A percentile compares a stretch with the other conserved stretches of the same genome.
phyloP scores from a whole-genome alignment of 2,888 invertebrate genomes.

The Leucophora obtusa region DNA sequence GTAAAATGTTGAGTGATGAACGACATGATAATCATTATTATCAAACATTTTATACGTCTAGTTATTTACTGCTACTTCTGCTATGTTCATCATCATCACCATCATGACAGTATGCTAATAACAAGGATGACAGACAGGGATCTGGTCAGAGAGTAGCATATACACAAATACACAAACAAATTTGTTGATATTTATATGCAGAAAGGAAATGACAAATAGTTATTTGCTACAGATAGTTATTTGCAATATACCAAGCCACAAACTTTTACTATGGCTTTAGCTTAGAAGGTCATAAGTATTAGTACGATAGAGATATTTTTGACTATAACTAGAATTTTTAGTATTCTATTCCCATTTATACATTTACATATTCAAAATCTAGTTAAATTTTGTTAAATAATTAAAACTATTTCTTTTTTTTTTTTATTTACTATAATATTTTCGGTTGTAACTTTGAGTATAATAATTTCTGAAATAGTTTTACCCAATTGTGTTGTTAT shows the following conservation, averaged over 20 bases:
- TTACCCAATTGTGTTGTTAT: conserved; percentile 8
- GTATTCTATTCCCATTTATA: not conserved
- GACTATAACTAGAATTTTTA: not conserved
- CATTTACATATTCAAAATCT: conserved; percentile 36
- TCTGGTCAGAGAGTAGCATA: not conserved
- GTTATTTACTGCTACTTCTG: not conserved
- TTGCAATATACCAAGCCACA: not conserved
- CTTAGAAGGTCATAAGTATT: conserved; percentile 12
- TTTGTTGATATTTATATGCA: too few species aligned
- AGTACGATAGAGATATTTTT: conserved; percentile 5
- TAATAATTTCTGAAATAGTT: not conserved
- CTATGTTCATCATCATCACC: conserved; percentile 6
- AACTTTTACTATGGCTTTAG: not conserved
- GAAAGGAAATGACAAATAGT: not conserved
- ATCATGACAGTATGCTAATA: conserved; percentile 1
- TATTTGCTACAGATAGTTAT: not conserved
- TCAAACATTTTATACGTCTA: not conserved
- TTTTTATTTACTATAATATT: not conserved
- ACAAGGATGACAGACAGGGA: not conserved
- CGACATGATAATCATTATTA: conserved; percentile 13
- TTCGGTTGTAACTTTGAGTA: not conserved
- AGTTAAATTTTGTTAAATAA: conserved; percentile 53
- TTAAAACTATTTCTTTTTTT: conserved; percentile 32
- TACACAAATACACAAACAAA: too few species aligned
- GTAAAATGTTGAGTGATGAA: conserved; percentile 8